Percentiles rank a stretch among this genome's conserved stretches.
These are phyloP conservation scores for Meda fulgida DNA, from an alignment of 2,797 vertebrate species.

Conservation along the genomic window DNA sequence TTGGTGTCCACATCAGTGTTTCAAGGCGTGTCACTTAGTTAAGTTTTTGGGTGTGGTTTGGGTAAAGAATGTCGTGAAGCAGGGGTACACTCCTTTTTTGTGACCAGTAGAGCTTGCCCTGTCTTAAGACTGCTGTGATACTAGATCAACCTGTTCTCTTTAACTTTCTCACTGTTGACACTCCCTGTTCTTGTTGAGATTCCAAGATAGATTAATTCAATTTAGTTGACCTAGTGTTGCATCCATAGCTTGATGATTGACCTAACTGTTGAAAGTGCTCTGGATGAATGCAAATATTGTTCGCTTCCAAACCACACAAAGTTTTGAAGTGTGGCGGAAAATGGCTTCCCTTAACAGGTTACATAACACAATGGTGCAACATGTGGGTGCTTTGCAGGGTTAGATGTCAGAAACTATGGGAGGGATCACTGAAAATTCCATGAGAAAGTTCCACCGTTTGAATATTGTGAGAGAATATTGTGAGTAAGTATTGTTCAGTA, in stretches of 20 bases:
- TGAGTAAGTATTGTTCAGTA: constrained; percentile 22
- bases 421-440: constrained; percentile 42
- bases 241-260: not conserved
- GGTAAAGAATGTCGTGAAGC: constrained; percentile 50
- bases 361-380: constrained; percentile 47
- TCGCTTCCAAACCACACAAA: constrained; percentile 33
- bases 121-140: constrained; percentile 5
- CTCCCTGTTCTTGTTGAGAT: constrained; percentile 14
- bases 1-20: constrained; percentile 29
- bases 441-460: constrained; percentile 25
- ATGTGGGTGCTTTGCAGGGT: constrained; percentile 49
- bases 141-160: constrained; percentile 52
- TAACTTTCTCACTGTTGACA: constrained; percentile 13
- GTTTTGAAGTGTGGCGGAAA: constrained; percentile 51
- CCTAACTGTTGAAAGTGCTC: not conserved
- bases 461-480: constrained; percentile 9
- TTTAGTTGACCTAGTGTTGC: constrained; percentile 13
- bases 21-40: constrained; percentile 43
- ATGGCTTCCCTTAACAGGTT: constrained; percentile 55
- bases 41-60: constrained; percentile 34
- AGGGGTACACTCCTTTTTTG: constrained; percentile 32
- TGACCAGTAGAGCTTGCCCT: constrained; percentile 5
- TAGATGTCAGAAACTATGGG: constrained; percentile 36
- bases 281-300: constrained; percentile 38
- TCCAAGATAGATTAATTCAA: not conserved